These are phyloP conservation scores for Tenebrosternarchus preto DNA, from an alignment of 2,113 vertebrate genomes.

Conservation along the genomic window DNA sequence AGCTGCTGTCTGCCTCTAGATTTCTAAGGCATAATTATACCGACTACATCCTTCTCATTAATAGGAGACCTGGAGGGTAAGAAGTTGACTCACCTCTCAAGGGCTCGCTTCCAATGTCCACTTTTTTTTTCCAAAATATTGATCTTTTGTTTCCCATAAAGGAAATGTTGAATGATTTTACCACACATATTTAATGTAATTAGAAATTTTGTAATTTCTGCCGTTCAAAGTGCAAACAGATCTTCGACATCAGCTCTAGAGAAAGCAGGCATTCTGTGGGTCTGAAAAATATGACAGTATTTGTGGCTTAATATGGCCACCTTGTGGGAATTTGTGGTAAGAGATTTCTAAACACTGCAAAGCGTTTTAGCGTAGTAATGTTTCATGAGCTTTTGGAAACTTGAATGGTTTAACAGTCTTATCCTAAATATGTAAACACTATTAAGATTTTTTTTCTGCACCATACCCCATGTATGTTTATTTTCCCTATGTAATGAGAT, in stretches of 20 bases:
- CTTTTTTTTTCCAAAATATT: not conserved
- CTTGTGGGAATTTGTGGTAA: conserved; percentile 33
- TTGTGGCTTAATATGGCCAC: conserved; percentile 26
- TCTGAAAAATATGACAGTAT: not conserved
- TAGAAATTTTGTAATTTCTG: too few relatives aligned
- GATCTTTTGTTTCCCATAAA: not conserved
- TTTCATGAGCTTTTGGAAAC: not conserved
- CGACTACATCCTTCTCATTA: not conserved
- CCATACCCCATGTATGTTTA: too few relatives aligned
- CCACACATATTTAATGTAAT: not conserved
- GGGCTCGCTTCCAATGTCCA: not conserved
- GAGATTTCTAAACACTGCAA: conserved; percentile 4
- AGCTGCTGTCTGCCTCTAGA: too few relatives aligned
- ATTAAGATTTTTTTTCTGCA: too few relatives aligned
- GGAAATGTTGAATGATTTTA: not conserved
- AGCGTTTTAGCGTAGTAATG: not conserved
- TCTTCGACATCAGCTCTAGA: not conserved
- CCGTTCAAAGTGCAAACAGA: too few relatives aligned
- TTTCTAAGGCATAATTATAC: too few relatives aligned
- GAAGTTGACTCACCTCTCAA: not conserved
- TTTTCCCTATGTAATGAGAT: too few relatives aligned
- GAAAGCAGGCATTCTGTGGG: not conserved
- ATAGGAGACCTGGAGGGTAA: not conserved
- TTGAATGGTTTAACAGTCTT: too few relatives aligned
- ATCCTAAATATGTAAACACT: too few relatives aligned